A percentile compares a stretch with the other conserved stretches of the same genome.
Conservation (phyloP, 53 echinoderm and acorn worm genomes). For the Holothuria leucospilota region DNA sequence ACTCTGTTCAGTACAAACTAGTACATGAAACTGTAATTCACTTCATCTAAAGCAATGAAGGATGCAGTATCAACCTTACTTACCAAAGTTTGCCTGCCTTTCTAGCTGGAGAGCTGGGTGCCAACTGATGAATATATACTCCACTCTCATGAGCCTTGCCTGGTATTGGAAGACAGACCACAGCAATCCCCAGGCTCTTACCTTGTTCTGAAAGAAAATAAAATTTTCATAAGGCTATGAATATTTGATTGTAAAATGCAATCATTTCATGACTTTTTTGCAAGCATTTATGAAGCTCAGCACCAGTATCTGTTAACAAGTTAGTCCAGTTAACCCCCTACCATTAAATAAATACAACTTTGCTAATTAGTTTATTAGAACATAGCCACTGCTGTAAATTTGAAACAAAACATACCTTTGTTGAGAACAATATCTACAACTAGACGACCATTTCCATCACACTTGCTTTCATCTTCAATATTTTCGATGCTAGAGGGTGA, state of each 20-base stretch:
- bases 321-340: neutral
- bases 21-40: no score
- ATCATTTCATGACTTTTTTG: neutral
- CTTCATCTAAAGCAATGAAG: no score
- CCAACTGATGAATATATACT: slow-evolving; percentile 87
- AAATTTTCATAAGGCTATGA: neutral
- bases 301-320: neutral
- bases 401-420: no score
- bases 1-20: no score
- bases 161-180: slow-evolving; percentile 92
- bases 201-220: slow-evolving; percentile 67
- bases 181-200: slow-evolving; percentile 83
- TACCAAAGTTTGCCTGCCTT: slow-evolving; percentile 84
- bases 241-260: neutral
- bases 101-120: slow-evolving; percentile 69
- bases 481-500: neutral
- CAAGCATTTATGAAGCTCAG: neutral
- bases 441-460: slow-evolving; percentile 38
- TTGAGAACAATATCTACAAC: slow-evolving; percentile 14
- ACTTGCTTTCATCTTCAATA: neutral
- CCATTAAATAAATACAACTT: no score
- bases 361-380: no score
- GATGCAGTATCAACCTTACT: neutral
- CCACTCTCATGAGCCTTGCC: slow-evolving; percentile 76
- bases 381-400: no score